Evolutionary conservation across 2,888 invertebrate species (phyloP).

Genomic region (Drepana falcataria): DNA sequence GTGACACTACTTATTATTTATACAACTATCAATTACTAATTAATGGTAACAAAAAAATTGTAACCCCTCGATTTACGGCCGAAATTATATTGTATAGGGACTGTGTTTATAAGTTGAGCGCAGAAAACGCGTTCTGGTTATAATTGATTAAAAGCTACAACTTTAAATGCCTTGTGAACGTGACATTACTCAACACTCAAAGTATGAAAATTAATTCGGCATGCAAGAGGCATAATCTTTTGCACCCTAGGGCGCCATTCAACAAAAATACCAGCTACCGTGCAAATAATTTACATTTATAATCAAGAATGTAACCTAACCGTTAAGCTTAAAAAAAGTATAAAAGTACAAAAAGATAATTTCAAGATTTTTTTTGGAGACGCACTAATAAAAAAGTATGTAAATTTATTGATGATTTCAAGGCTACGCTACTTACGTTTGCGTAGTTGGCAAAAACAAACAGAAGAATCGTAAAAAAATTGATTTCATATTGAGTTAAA

Average conservation of each 20-base stretch:
- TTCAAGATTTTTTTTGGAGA: neutral
- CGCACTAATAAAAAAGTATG: too few relatives aligned
- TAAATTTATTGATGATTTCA: too few relatives aligned
- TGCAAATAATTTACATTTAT: too few relatives aligned
- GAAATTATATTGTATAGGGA: neutral
- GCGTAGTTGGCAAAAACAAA: neutral
- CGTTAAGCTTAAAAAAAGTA: constrained; percentile 11
- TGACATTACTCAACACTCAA: neutral
- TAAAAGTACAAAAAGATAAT: constrained; percentile 16
- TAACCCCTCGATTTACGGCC: constrained; percentile 6
- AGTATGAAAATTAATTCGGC: neutral
- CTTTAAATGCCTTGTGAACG: constrained; percentile 3
- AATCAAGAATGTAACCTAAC: neutral
- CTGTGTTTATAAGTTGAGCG: neutral
- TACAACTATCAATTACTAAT: constrained; percentile 23
- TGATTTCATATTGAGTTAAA: neutral
- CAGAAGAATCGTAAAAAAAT: neutral
- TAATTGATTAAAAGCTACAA: neutral
- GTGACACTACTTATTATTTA: constrained; percentile 16
- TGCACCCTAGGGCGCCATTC: too few relatives aligned
- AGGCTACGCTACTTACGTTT: too few relatives aligned
- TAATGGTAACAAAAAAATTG: constrained; percentile 33
- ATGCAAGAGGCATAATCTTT: neutral
- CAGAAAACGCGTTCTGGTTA: neutral
- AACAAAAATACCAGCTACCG: too few relatives aligned